Evolutionary conservation across 1,140 invertebrate genomes (phyloP).

Genomic region (Macrobrachium nipponense): DNA sequence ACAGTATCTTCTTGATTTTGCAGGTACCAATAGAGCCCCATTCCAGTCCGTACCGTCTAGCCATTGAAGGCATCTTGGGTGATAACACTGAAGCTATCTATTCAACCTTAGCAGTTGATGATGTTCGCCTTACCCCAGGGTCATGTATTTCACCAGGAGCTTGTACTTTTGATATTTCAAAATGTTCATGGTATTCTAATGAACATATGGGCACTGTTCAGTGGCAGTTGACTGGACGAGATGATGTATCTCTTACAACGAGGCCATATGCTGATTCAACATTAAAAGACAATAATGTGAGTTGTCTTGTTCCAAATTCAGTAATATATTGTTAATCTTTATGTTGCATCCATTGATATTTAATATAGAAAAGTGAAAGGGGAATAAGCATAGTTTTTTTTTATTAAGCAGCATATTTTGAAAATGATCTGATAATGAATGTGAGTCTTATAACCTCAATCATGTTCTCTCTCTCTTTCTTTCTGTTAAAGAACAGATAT

Average conservation of each 20-base stretch:
- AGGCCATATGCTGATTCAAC: conserved; percentile 39
- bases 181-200: conserved; percentile 28
- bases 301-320: background rate
- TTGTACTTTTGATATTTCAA: conserved; percentile 28
- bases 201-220: conserved; percentile 8
- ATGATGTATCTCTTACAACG: conserved; percentile 25
- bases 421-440: no score
- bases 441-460: no score
- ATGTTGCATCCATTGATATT: no score
- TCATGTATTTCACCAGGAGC: conserved; percentile 28
- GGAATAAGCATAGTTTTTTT: no score
- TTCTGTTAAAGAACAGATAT: no score
- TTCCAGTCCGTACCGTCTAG: conserved; percentile 11
- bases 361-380: no score
- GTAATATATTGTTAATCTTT: background rate
- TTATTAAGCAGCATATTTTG: no score
- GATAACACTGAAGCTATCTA: conserved; percentile 3
- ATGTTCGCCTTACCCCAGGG: conserved; percentile 29
- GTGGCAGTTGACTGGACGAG: conserved; percentile 35
- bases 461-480: no score
- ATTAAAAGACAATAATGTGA: conserved; percentile 25
- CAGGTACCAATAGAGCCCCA: conserved; percentile 26
- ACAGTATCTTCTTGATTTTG: background rate
- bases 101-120: conserved; percentile 45
- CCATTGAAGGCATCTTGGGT: conserved; percentile 37